These are phyloP conservation scores for Catalaphyllia jardinei DNA, from an alignment of 64 coral and sea anemone genomes.

Conservation along the genomic window DNA sequence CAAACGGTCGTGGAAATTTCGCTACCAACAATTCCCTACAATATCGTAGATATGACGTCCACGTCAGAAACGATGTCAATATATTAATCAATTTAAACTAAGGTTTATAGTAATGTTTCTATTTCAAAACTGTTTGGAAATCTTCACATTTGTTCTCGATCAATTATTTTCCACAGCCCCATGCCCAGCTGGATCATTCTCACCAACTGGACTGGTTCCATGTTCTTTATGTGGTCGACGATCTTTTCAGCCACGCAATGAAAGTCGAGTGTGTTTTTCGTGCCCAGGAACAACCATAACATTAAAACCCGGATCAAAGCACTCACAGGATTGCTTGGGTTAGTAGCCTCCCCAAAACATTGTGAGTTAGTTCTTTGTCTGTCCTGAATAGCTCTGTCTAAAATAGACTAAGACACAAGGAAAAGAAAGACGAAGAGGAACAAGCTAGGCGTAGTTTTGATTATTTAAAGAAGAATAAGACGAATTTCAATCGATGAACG, in stretches of 20 bases:
- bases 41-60: too few relatives aligned
- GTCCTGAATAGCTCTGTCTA: not conserved
- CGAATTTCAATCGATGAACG: too few relatives aligned
- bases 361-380: too few relatives aligned
- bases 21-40: too few relatives aligned
- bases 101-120: too few relatives aligned
- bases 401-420: too few relatives aligned
- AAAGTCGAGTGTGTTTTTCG: conserved; percentile 41
- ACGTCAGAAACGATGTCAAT: too few relatives aligned
- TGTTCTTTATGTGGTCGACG: conserved; percentile 51
- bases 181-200: conserved; percentile 60
- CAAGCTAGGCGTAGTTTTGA: too few relatives aligned
- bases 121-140: too few relatives aligned
- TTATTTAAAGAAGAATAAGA: too few relatives aligned
- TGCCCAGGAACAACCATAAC: conserved; percentile 67
- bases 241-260: conserved; percentile 57
- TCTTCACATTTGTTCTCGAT: not conserved
- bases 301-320: conserved; percentile 22
- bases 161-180: conserved; percentile 26
- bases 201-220: conserved; percentile 52
- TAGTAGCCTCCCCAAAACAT: not conserved
- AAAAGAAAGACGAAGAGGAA: not conserved
- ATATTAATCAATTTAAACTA: too few relatives aligned
- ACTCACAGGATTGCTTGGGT: conserved; percentile 55
- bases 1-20: too few relatives aligned